Evolutionary conservation across 2,888 invertebrate genomes (phyloP), one percentile per base, ranked within the genome.

Genomic region (Tipula unca): DNA sequence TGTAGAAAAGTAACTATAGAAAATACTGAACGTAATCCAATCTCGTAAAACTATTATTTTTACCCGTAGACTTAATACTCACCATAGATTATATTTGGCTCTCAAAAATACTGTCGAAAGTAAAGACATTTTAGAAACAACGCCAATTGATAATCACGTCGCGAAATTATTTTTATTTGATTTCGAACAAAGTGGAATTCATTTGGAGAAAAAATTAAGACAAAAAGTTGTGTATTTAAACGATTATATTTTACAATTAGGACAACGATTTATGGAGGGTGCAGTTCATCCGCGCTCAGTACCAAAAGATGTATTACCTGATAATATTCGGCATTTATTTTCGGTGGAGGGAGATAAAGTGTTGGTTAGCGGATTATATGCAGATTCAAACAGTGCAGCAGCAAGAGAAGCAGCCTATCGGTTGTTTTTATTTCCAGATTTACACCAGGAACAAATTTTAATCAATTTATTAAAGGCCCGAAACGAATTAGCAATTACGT

Each of bases 141-240:
- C 92, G 8, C 93, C 93, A 0, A 94, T 96, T 0, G 99, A 99
- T 89, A 91, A 94, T 86, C 96, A 98, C 89, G 96, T 99, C 0
- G 95, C 96, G 0, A 93, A 95, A 88, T 91, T 99, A 84, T 99
- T 99, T 90, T 92, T 99, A 5, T 97, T 98, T 89, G 99, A 99
- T 91, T 99, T 99, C 91, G 98, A 99, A 89, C 98, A 98, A 90
- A 96, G 97, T 89, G 99, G 99, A 1, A 99, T 99, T 86, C 99
- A 99, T 90, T 92, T 99, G 86, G 93, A 95, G 8, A 95, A 97
- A 87, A 91, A 92, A 0, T 93, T 95, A 82, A 92, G 97, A 29
- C 87, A 90, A 85, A 90, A 89, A n/a, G 98, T 99, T 84, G 98
- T 99, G 0, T 92, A 94, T 0, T 92, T 99, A 29, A 99, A 98